Evolutionary conservation across 2,888 invertebrate species (phyloP), one percentile per base, ranked within the genome.

Genomic region (Rhopalosiphum nymphaeae): DNA sequence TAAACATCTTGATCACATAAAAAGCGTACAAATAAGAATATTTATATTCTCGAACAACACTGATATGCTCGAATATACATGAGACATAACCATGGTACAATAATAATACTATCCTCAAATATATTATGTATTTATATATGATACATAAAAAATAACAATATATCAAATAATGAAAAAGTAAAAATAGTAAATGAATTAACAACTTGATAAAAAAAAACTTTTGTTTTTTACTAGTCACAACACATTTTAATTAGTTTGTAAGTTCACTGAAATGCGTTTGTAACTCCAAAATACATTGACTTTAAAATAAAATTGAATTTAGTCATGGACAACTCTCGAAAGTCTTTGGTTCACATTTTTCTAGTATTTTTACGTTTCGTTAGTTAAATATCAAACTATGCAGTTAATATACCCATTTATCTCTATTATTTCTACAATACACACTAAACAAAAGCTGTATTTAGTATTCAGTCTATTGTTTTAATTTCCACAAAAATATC

Each of bases 401-500:
- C 84, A 13, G 90, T 67, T 46, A 85, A 57, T 85, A 44, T 91
- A 91, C 29, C n/a, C 11, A 57, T 85, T 91, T 85, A 44, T 85
- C 56, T 42, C 85, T 42, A 85, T 57, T 91, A 85, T 91, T 85
- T 44, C 44, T 85, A 91, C 53, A 56, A 85, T 16, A 29, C 44
- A 26, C 85, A 25, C 26, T 29, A 61, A 88, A 88, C 92, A 92
- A 88, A 44, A n/a, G 49, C 44, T 44, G 16, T 49, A 36, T 26
- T 36, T 26, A 87, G 36, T 67, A 56, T 91, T 91, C 56, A 61
- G 16, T 61, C 92, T 67, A 67, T 92, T 88, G 87, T 92, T 92
- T 88, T 78, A 53, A 88, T 92, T 92, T 78, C 67, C 25, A n/a
- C 21, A 10, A 25, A 92, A 92, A 92, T 88, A 92, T 88, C 53